Percentiles rank a stretch among this genome's conserved stretches.
Conservation (phyloP, 2,888 invertebrate species). For the Chorisops tibialis region DNA sequence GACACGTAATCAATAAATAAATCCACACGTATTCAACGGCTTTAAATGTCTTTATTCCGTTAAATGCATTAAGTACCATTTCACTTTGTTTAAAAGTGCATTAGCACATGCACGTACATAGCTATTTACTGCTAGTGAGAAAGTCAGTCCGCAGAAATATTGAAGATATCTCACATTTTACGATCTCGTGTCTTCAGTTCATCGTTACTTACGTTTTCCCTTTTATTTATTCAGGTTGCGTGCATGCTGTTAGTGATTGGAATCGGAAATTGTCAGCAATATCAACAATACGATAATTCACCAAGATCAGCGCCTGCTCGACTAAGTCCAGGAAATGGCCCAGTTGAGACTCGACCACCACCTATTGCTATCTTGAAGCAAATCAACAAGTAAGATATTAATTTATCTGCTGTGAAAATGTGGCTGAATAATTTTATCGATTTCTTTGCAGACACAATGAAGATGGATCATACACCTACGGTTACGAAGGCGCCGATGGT, state of each 20-base stretch:
- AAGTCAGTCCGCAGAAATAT: background rate
- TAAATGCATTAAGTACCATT: too few species aligned
- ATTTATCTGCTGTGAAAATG: background rate
- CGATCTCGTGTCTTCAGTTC: background rate
- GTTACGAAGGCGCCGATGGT: constrained; percentile 84
- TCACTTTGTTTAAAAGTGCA: too few species aligned
- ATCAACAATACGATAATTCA: constrained; percentile 49
- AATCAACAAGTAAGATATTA: constrained; percentile 70
- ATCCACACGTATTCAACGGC: too few species aligned
- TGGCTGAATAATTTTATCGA: background rate
- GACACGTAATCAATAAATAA: too few species aligned
- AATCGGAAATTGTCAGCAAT: constrained; percentile 46
- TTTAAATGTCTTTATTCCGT: too few species aligned
- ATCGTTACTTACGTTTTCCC: background rate
- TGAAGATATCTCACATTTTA: background rate
- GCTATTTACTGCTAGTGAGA: too few species aligned
- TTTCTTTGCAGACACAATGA: constrained; percentile 70
- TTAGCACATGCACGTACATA: too few species aligned
- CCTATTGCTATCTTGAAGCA: constrained; percentile 81
- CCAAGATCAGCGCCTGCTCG: constrained; percentile 46
- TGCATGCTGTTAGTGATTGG: constrained; percentile 29
- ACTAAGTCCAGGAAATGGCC: constrained; percentile 41
- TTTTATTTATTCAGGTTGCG: constrained; percentile 11
- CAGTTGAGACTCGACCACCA: constrained; percentile 50
- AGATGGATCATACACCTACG: constrained; percentile 87